Percentiles rank a stretch among this genome's conserved stretches.
Conservation (phyloP, 2,113 vertebrate species). For the human (Homo sapiens) region GRCh38 chr11:39106501-39107000, state of each 20-base stretch:
- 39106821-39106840: background rate
- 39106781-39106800: background rate
- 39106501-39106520: background rate
- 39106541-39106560: background rate
- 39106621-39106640: background rate
- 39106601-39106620: background rate
- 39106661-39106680: background rate
- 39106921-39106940: background rate
- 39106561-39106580: background rate
- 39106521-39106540: background rate
- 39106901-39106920: background rate
- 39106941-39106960: background rate
- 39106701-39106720: rapidly evolving
- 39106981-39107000: background rate
- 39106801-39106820: background rate
- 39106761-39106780: background rate
- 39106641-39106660: background rate
- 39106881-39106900: background rate
- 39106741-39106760: background rate
- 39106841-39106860: background rate
- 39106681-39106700: background rate
- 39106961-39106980: background rate
- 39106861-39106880: too few species aligned
- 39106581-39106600: background rate
- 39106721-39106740: background rate